phyloP scores from a whole-genome alignment of 2,888 invertebrate genomes.

The Tenthredo livida region DNA sequence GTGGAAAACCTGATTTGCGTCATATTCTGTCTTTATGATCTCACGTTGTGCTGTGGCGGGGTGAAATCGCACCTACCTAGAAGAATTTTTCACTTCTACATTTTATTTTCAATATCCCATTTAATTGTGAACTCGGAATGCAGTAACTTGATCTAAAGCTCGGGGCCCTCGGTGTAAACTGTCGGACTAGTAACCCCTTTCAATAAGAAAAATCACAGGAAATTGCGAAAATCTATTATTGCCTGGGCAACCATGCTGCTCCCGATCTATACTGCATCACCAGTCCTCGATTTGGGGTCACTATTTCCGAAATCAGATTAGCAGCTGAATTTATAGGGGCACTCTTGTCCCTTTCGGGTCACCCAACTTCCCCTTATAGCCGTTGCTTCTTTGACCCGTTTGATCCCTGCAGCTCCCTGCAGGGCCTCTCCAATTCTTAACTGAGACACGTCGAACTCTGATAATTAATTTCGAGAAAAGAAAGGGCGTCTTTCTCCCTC shows the following conservation, averaged over 20 bases:
- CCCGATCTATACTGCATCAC: slow-evolving; percentile 38
- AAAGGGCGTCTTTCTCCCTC: not conserved
- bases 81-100: not conserved
- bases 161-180: not conserved
- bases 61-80: not conserved
- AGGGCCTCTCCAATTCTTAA: not conserved
- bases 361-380: slow-evolving; percentile 7
- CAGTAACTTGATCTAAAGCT: slow-evolving; percentile 10
- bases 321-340: slow-evolving; percentile 70
- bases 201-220: slow-evolving; percentile 53
- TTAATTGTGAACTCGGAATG: not conserved
- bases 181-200: slow-evolving; percentile 33
- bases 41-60: not conserved
- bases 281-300: slow-evolving; percentile 62
- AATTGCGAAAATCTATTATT: slow-evolving; percentile 65
- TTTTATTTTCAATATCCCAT: slow-evolving; percentile 12
- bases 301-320: slow-evolving; percentile 70
- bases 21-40: not conserved
- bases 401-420: not conserved
- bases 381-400: slow-evolving; percentile 15
- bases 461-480: slow-evolving; percentile 28
- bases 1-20: not conserved
- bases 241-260: slow-evolving; percentile 44
- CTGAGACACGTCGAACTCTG: slow-evolving; percentile 11
- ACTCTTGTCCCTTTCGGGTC: slow-evolving; percentile 60